phyloP scores from a whole-genome alignment of 2,888 invertebrate species.

The Ectobius pallidus region DNA sequence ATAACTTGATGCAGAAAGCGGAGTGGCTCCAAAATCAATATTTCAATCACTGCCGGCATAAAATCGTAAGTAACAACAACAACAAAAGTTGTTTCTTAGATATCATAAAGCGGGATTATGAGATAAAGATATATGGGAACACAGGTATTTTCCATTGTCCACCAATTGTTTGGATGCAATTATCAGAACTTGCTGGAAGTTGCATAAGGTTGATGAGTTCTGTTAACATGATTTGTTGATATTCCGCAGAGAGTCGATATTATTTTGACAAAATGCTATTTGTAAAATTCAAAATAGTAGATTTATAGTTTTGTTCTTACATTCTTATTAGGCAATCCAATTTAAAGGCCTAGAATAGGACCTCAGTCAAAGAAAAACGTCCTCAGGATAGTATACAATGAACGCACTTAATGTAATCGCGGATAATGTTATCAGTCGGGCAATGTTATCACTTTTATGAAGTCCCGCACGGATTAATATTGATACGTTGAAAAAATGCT shows the following conservation, averaged over 20 bases:
- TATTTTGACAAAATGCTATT: background rate
- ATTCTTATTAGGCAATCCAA: background rate
- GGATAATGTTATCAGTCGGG: too few relatives aligned
- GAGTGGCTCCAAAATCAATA: background rate
- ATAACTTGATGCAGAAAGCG: background rate
- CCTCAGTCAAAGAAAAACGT: too few relatives aligned
- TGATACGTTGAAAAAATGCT: too few relatives aligned
- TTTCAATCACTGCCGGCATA: too few relatives aligned
- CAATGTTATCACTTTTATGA: too few relatives aligned
- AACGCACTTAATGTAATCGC: too few relatives aligned
- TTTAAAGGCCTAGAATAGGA: background rate
- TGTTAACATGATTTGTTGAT: background rate
- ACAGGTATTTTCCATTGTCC: background rate
- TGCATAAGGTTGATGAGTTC: background rate
- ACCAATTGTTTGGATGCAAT: background rate
- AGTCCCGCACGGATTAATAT: too few relatives aligned
- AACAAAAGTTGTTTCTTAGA: background rate
- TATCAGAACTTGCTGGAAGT: background rate
- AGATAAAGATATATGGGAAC: background rate
- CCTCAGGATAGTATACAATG: background rate
- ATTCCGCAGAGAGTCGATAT: background rate
- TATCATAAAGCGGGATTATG: background rate
- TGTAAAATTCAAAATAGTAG: background rate
- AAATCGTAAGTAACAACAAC: background rate
- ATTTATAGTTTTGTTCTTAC: too few relatives aligned